Evolutionary conservation across 2,888 invertebrate species (phyloP), one percentile per base, ranked within the genome.

Genomic region (Pantelozetes paolii): DNA sequence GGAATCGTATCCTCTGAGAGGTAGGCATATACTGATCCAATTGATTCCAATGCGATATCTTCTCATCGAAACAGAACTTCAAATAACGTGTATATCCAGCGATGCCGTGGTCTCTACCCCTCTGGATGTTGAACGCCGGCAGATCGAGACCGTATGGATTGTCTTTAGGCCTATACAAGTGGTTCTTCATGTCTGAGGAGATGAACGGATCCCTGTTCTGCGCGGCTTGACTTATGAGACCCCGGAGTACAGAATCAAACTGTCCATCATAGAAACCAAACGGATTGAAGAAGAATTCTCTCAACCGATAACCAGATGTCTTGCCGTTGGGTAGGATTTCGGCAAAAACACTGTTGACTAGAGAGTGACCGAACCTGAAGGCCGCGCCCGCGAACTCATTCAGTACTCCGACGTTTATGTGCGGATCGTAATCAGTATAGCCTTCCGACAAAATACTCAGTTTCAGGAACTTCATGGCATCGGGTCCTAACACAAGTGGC

Each of bases 251-350:
- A 42, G 83, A 81, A 75, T 84, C 84, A 69, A 84, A 78, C 36
- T 81, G 82, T 20, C 81, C 82, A 15, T 76, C 71, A 64, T 78
- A 77, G 59, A 78, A 77, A 71, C 76, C 75, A 59, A 76, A 76
- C 54, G 92, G 89, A 80, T 89, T 92, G 85, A 94, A 94, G 86
- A 96, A 96, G 6, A 92, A 91, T 80, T 93, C 92, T 62, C 93
- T 86, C 32, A 95, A 84, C 30, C 75, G 64, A 64, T 76, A 76
- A 0, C 93, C 82, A 0, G 79, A 78, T 15, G 77, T 92, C 79
- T 91, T 82, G 45, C 82, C 93, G 75, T 86, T 87, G 6, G 88
- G 86, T 77, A 90, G 90, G 82, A 94, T 86, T 6, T 94, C 86
- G 0, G 92, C 92, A 75, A 94, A 86, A 79, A 92, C 92, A 0